These are phyloP conservation scores for Tympanoctomys barrerae DNA, from an alignment of 2,797 vertebrate species.

Conservation along the genomic window DNA sequence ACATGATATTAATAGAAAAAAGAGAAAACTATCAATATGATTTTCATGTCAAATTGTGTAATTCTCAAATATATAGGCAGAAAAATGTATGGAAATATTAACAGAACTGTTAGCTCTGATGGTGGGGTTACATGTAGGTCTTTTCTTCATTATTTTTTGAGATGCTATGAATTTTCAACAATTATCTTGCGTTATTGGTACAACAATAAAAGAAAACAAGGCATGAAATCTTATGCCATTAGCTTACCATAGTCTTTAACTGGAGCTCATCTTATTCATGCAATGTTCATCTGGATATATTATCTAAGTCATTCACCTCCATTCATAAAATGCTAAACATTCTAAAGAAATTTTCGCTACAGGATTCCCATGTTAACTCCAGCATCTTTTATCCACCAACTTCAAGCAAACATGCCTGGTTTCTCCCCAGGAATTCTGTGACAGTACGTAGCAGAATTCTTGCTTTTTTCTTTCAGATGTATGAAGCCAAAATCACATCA, in stretches of 20 bases:
- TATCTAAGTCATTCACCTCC: background rate
- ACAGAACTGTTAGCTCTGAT: background rate
- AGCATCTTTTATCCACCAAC: background rate
- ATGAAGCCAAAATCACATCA: background rate
- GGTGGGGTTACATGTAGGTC: background rate
- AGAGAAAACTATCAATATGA: constrained; percentile 23
- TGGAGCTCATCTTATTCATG: background rate
- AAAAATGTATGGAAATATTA: constrained; percentile 10
- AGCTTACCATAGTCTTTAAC: constrained; percentile 3
- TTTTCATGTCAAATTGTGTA: background rate
- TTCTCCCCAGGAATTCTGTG: background rate
- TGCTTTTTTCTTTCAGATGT: constrained; percentile 34
- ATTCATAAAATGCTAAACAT: constrained; percentile 17
- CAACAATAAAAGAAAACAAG: background rate
- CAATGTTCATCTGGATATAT: background rate
- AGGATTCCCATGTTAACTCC: background rate
- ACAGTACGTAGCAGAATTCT: background rate
- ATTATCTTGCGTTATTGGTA: background rate
- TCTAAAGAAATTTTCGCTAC: background rate
- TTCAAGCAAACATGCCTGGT: background rate
- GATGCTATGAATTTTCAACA: background rate
- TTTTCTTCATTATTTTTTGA: constrained; percentile 13
- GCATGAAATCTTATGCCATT: background rate
- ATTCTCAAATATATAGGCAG: background rate
- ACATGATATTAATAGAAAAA: constrained; percentile 36